Percentiles rank a stretch among this genome's conserved stretches.
These are phyloP conservation scores for Danio jaintianensis DNA, from an alignment of 2,797 vertebrate species.

Conservation along the genomic window DNA sequence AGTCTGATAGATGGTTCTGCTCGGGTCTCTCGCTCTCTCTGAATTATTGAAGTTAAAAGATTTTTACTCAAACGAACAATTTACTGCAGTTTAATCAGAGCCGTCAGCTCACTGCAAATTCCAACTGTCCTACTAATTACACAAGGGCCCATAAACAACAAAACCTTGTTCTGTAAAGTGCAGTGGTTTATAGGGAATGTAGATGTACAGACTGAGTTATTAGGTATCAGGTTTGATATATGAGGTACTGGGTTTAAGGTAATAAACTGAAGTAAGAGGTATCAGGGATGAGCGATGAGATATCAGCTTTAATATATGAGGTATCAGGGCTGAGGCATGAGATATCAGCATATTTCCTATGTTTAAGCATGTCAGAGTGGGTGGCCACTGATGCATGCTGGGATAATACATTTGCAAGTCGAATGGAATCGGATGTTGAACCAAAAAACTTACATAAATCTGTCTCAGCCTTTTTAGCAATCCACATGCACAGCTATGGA, in stretches of 20 bases:
- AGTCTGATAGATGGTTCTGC: slow-evolving; percentile 45
- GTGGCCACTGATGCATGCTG: slow-evolving; percentile 29
- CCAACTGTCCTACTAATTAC: background rate
- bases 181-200: background rate
- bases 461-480: background rate
- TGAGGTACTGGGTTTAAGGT: background rate
- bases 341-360: slow-evolving; percentile 11
- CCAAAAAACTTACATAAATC: background rate
- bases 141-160: slow-evolving; percentile 1
- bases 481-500: background rate
- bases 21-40: slow-evolving; percentile 16
- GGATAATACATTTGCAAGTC: slow-evolving; percentile 26
- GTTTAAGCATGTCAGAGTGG: slow-evolving; percentile 20
- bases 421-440: slow-evolving; percentile 12
- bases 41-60: slow-evolving; percentile 52
- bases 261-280: background rate
- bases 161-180: background rate
- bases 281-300: slow-evolving; percentile 7
- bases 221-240: slow-evolving; percentile 26
- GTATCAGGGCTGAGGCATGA: background rate
- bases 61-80: slow-evolving; percentile 49
- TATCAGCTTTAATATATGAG: slow-evolving; percentile 17
- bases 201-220: background rate
- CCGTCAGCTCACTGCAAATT: slow-evolving; percentile 5
- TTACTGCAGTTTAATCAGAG: slow-evolving; percentile 56